Base-by-base conservation (phyloP, 1,140 invertebrate species). In the Chymomyza costata region DNA sequence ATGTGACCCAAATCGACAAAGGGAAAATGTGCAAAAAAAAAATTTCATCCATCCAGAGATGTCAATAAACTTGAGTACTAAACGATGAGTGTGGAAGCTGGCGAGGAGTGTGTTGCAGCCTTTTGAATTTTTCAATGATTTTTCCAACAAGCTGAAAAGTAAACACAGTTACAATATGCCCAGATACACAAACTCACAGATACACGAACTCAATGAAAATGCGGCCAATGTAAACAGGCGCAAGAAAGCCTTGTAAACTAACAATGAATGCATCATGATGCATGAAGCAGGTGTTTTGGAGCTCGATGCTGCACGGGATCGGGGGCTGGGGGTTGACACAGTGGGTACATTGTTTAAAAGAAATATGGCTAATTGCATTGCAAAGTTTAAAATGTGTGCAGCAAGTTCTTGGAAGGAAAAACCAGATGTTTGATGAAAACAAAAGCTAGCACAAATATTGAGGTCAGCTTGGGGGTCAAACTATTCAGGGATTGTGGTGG, bases 151-250 rank as follows among this genome's bases (percentile, higher is more conserved):
- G 34, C 30, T 28, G 19, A 19, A 7, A 37, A 44, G 54, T 59
- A 59, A 53, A 59, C 50, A 55, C 25, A 43, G 48, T 57, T 57
- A 57, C 18, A 19, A 25, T 50, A 21, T 35, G 15, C 8, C 5
- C 3, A 17, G 16, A n/a, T n/a, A n/a, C n/a, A n/a, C n/a, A n/a
- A n/a, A n/a, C n/a, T n/a, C n/a, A n/a, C n/a, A n/a, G n/a, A n/a
- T n/a, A n/a, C n/a, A n/a, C n/a, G n/a, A n/a, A n/a, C n/a, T n/a
- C 35, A 41, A 17, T 48, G 15, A 16, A 25, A 60, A 40, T 48
- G 49, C 44, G 49, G 56, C 46, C 46, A 65, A 56, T 56, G 51
- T 61, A 65, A 65, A 65, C 61, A 65, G 61, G 35, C 56, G 34
- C 15, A 8, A 16, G 32, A 43, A 13, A 28, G 48, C 28, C 19